phyloP scores from a whole-genome alignment of 2,113 vertebrate species.

The Accipiter cooperii region DNA sequence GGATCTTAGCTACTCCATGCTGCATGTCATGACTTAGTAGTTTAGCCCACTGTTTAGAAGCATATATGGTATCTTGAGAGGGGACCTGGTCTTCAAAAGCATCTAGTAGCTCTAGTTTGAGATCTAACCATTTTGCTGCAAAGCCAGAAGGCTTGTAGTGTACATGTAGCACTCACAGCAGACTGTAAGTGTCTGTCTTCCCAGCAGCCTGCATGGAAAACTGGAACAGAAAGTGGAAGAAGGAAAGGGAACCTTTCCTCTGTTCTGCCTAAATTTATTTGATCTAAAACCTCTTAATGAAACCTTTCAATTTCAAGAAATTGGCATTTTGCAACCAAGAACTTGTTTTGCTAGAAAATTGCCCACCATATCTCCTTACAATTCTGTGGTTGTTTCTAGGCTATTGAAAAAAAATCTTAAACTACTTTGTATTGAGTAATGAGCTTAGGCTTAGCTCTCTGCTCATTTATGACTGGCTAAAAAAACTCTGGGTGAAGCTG shows the following conservation, averaged over 20 bases:
- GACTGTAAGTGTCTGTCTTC: not conserved
- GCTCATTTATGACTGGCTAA: not conserved
- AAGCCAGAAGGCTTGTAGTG: not conserved
- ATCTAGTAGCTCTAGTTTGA: not conserved
- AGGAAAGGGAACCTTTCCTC: not conserved
- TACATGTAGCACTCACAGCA: not conserved
- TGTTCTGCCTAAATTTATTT: not conserved
- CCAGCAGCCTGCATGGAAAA: not conserved
- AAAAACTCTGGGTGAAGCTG: not conserved
- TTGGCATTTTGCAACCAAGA: not conserved
- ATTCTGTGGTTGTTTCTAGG: not conserved
- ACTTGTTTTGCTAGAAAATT: not conserved
- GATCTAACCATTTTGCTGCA: not conserved
- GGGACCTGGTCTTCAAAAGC: not conserved
- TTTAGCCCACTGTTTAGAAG: not conserved
- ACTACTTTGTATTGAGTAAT: not conserved
- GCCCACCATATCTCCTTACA: not conserved
- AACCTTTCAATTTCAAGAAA: not conserved
- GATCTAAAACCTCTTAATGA: not conserved
- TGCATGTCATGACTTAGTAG: not conserved
- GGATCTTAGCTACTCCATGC: not conserved
- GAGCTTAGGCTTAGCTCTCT: not conserved
- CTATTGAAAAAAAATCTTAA: not conserved
- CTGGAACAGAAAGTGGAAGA: not conserved
- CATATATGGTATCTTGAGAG: not conserved